phyloP scores from a whole-genome alignment of 2,888 invertebrate genomes.

The Epirrita christyi region DNA sequence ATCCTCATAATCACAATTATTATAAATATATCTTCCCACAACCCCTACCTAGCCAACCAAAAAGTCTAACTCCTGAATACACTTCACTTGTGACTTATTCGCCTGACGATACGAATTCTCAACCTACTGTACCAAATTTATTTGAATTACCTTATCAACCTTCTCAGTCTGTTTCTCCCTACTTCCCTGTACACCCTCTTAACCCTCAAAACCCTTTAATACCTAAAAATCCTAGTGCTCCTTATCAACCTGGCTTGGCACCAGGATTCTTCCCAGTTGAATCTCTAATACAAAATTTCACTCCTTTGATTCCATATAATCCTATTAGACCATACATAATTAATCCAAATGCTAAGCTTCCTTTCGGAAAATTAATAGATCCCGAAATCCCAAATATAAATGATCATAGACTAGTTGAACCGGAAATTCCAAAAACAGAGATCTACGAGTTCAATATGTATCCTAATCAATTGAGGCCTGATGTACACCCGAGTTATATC shows the following conservation, averaged over 20 bases:
- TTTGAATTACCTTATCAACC: constrained; percentile 9
- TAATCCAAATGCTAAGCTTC: background rate
- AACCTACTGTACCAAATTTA: background rate
- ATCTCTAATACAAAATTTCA: background rate
- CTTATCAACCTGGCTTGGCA: background rate
- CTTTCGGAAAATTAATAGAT: background rate
- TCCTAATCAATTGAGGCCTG: background rate
- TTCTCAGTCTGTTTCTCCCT: background rate
- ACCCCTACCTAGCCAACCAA: background rate
- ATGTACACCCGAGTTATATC: background rate
- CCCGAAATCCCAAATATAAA: background rate
- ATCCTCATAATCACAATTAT: background rate
- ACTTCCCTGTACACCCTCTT: background rate
- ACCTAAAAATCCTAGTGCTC: background rate
- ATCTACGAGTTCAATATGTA: background rate
- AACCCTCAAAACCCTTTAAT: background rate
- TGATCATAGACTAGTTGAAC: background rate
- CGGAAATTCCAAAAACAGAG: background rate
- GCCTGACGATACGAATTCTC: background rate
- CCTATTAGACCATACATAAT: background rate
- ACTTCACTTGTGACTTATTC: background rate
- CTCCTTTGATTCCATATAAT: background rate
- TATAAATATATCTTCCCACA: background rate
- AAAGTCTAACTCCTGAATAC: background rate
- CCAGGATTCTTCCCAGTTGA: background rate